Base-by-base conservation (phyloP, 53 echinoderm and acorn worm species). In the Apostichopus leukothele region DNA sequence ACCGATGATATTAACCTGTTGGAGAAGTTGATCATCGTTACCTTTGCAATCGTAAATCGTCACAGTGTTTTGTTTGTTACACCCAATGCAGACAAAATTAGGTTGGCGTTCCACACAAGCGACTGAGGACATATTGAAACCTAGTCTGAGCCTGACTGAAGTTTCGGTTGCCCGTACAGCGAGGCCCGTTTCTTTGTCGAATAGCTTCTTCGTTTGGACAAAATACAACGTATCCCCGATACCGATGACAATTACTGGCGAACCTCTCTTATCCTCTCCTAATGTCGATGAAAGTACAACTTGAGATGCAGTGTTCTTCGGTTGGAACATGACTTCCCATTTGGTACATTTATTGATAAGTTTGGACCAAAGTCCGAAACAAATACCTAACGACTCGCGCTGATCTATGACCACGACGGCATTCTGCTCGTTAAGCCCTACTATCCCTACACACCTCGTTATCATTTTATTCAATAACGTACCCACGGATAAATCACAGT, bases 291-390 rank as follows among this genome's bases (percentile, higher is more conserved):
- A 84, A 66, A 84, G 21, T 50, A 84, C 84, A 4, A 84, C 63
- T 11, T 59, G 25, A 16, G 66, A 63, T 66, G 10, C 60, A 4
- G 84, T 23, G 27, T 63, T 67, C 67, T 84, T 84, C 8, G 84
- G 84, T 39, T 84, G 84, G 20, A 84, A 84, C 5, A 22, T 67
- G 21, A 84, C 67, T 27, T 84, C 84, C 84, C 84, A 84, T 84
- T 84, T 61, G 4, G 26, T 21, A 67, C 84, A 84, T 67, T 84
- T 84, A 50, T 39, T 67, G 1, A 26, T 9, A 12, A 11, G 20
- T 67, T 11, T 84, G 5, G 84, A 84, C 84, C 84, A 84, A 9
- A 84, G 84, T 13, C 84, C 84, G 39, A 84, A 21, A 16, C 84
- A 84, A 4, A 84, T 5, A 1, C 84, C 84, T 21, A 84, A 10